Evolutionary conservation across 2,797 vertebrate species (phyloP), one percentile per base, ranked within the genome.

Genomic region (Spheniscus humboldti): DNA sequence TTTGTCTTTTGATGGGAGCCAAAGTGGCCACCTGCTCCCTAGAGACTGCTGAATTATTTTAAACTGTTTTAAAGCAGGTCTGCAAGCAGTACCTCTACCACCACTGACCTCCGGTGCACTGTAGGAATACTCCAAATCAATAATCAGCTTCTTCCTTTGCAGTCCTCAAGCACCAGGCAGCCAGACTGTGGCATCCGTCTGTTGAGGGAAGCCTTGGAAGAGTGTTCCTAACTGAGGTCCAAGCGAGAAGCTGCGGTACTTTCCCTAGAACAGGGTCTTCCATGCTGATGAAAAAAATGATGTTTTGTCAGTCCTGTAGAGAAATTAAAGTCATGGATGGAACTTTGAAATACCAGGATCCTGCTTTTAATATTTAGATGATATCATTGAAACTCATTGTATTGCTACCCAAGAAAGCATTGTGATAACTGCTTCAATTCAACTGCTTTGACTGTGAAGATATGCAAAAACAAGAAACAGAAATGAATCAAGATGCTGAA

Each of bases 401-500:
- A 43, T 50, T 79, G 75, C 59, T 96, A 66, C 72, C 35, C 76
- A 81, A 75, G 41, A 95, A 94, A 86, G 45, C 41, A 95, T 97
- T 91, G 68, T 10, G 60, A 64, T 86, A 96, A 55, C 30, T 53
- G 47, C 56, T n/a, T 79, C 33, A 18, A 33, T 87, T 90, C 76
- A 91, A 69, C 47, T 69, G 67, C 22, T 91, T 81, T 91, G 14
- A 39, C 63, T 94, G 50, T 89, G 80, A 96, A 71, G 39, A 60
- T 72, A 87, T 39, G 72, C 56, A 91, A 95, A 92, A 92, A 37
- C 19, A 90, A 78, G n/a, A 71, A 95, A 71, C 55, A 88, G 41
- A 93, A 97, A 90, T 57, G 9, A 96, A 85, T 83, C 63, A 88
- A 64, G 67, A 83, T 80, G 77, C 94, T 90, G 92, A 97, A 97